Evolutionary conservation across 1,140 invertebrate species (phyloP).

Genomic region (Phymastichus coffea): DNA sequence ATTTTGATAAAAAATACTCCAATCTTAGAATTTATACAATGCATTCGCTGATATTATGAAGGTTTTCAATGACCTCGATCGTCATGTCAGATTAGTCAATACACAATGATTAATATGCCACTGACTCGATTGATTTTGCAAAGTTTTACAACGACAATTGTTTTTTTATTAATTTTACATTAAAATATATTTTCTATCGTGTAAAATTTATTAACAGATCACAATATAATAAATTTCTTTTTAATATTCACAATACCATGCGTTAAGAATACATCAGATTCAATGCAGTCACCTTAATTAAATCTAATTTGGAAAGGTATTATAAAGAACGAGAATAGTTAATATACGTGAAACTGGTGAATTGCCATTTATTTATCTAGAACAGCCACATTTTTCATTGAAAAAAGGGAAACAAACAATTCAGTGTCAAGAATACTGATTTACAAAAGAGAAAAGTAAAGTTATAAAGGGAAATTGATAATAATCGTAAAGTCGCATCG

Average conservation of each 20-base stretch:
- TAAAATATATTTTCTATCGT: no score
- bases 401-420: slow-evolving; percentile 44
- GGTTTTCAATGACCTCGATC: no score
- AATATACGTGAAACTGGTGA: slow-evolving; percentile 24
- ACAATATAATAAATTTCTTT: slow-evolving; percentile 4
- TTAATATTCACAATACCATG: no score
- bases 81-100: no score
- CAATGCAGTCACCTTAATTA: no score
- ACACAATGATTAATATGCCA: no score
- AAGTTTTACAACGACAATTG: slow-evolving; percentile 1
- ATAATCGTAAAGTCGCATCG: slow-evolving; percentile 33
- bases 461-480: slow-evolving; percentile 30
- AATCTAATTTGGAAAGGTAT: neutral
- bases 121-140: no score
- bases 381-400: slow-evolving; percentile 50
- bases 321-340: slow-evolving; percentile 9
- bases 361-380: slow-evolving; percentile 48
- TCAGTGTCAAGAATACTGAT: slow-evolving; percentile 42
- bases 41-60: no score
- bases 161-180: slow-evolving; percentile 12
- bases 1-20: no score
- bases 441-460: slow-evolving; percentile 32
- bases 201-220: slow-evolving; percentile 4
- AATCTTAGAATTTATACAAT: no score
- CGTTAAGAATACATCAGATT: no score